Evolutionary conservation across 2,797 vertebrate genomes (phyloP), one percentile per base, ranked within the genome.

Genomic region (Cyprinella venusta): DNA sequence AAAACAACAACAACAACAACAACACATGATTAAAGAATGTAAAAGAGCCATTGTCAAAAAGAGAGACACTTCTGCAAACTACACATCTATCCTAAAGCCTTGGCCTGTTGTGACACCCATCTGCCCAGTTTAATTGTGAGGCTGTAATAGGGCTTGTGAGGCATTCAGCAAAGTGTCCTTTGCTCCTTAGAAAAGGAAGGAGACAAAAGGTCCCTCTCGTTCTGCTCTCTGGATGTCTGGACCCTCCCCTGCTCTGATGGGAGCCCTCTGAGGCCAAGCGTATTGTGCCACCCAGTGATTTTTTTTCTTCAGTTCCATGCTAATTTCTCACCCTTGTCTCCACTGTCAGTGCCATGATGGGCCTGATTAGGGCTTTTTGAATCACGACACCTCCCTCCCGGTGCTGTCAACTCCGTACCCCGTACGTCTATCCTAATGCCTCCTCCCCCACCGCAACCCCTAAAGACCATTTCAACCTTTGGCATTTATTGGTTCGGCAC

Each of bases 401-500:
- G 87, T 91, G 88, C 90, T 95, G 95, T 97, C 94, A 94, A 86
- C 87, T 91, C 90, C 13, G 45, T 48, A 82, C 84, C 84, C 88
- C 84, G 72, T 36, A 48, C 38, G 30, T 82, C 80, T 76, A 63
- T 63, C 54, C 76, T 36, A 83, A 72, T 59, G 45, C 65, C 42
- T 12, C 59, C 82, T 80, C 81, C 76, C 50, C 83, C 83, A 70
- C 72, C 5, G 40, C 69, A 88, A 84, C 84, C 86, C 91, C 90
- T 16, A 87, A 63, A 93, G 93, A 93, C 92, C 91, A 92, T 94
- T 96, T 95, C 94, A 94, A 94, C 94, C 93, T 89, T 95, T 95
- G 93, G 94, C 95, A 95, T 96, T 96, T 96, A 95, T 94, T 94
- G 94, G 90, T 67, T 75, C 92, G 93, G 93, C 93, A 89, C 90